A percentile compares a stretch with the other conserved stretches of the same genome.
Evolutionary conservation across 2,797 vertebrate genomes (phyloP).

Genomic region (Spondyliosoma cantharus): DNA sequence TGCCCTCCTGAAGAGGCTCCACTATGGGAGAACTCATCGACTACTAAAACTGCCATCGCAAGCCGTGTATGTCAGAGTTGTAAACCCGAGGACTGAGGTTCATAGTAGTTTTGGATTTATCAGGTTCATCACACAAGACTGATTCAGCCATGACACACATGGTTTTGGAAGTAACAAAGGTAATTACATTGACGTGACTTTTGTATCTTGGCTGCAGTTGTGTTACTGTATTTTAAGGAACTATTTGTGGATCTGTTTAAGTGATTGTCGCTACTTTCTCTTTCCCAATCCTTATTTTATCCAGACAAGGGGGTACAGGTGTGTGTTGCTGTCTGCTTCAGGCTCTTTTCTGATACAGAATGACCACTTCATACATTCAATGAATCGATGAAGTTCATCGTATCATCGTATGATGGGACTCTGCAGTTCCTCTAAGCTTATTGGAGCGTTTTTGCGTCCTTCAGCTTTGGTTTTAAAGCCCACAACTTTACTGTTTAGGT

Average conservation of each 20-base stretch:
- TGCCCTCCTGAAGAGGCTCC: slow-evolving; percentile 33
- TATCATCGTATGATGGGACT: not conserved
- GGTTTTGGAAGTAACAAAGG: slow-evolving; percentile 74
- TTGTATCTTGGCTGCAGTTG: not conserved
- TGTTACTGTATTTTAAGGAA: not conserved
- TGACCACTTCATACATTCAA: not conserved
- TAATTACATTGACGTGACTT: slow-evolving; percentile 48
- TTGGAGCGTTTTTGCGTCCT: not conserved
- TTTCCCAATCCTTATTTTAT: not conserved
- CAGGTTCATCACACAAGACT: slow-evolving; percentile 28
- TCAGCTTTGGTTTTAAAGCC: not conserved
- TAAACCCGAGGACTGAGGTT: slow-evolving; percentile 36
- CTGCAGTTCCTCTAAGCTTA: not conserved
- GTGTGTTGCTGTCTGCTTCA: not conserved
- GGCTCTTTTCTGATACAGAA: not conserved
- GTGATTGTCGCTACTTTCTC: not conserved
- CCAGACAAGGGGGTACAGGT: not conserved
- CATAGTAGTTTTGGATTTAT: slow-evolving; percentile 56
- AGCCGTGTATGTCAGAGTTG: slow-evolving; percentile 30
- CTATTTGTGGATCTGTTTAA: not conserved
- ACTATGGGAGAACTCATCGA: slow-evolving; percentile 44
- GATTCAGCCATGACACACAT: slow-evolving; percentile 74
- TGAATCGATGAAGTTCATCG: no score
- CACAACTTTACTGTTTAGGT: not conserved
- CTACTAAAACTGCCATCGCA: slow-evolving; percentile 21